Conservation (phyloP, 2,797 vertebrate species). For the Tolypeutes matacus region DNA sequence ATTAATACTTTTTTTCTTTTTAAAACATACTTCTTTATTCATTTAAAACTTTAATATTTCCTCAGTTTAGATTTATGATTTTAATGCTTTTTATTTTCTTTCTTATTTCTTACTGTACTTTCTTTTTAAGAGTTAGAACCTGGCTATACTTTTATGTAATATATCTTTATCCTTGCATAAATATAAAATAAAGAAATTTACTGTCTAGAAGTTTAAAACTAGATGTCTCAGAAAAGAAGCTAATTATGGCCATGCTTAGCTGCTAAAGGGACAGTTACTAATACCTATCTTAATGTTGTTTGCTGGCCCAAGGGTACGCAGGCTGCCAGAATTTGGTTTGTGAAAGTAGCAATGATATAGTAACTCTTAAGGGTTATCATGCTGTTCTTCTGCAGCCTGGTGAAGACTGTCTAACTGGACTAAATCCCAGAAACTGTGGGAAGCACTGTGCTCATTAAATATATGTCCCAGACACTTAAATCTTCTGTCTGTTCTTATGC, state of each 20-base stretch:
- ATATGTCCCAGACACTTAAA: neutral
- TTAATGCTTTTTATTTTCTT: conserved; percentile 13
- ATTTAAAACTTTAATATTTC: neutral
- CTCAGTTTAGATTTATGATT: conserved; percentile 31
- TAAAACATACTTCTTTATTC: conserved; percentile 44
- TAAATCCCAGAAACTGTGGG: neutral
- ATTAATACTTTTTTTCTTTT: conserved; percentile 55
- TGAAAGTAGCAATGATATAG: neutral
- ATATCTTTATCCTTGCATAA: neutral
- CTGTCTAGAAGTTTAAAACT: neutral
- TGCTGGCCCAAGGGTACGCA: neutral
- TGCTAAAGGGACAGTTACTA: neutral
- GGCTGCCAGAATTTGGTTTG: neutral
- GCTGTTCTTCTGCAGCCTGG: neutral
- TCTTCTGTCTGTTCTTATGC: too few species aligned
- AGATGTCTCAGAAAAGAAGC: neutral
- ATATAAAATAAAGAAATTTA: neutral
- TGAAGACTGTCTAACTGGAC: neutral
- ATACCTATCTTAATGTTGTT: neutral
- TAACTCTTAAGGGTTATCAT: neutral
- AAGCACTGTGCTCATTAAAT: neutral
- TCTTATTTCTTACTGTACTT: neutral
- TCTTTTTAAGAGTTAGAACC: conserved; percentile 37
- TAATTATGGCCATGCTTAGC: neutral
- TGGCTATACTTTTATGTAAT: neutral